Percentiles rank a stretch among this genome's conserved stretches.
phyloP scores from a whole-genome alignment of 2,797 vertebrate genomes.

The Takifugu ocellatus region DNA sequence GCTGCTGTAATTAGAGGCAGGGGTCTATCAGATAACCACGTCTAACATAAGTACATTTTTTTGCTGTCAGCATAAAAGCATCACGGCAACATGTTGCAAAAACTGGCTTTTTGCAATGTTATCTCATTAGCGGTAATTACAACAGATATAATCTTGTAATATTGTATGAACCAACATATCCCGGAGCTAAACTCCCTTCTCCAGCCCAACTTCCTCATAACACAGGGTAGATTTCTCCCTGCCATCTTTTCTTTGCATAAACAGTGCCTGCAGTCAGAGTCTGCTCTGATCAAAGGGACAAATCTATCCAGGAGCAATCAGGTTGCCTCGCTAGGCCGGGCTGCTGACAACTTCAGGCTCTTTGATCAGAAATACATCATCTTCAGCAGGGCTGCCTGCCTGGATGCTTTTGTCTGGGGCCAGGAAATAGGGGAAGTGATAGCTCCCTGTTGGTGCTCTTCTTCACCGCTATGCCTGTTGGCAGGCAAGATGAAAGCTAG shows the following conservation, averaged over 20 bases:
- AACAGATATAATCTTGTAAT: constrained; percentile 69
- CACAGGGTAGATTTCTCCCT: constrained; percentile 51
- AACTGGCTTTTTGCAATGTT: constrained; percentile 49
- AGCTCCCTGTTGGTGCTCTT: constrained; percentile 82
- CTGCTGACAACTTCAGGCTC: constrained; percentile 82
- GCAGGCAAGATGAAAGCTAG: constrained; percentile 89
- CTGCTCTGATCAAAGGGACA: constrained; percentile 85
- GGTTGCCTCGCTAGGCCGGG: constrained; percentile 75
- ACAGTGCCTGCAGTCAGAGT: constrained; percentile 74
- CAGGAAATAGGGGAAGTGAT: constrained; percentile 86
- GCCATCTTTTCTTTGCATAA: constrained; percentile 79
- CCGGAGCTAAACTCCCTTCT: constrained; percentile 57
- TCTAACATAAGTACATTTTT: constrained; percentile 26
- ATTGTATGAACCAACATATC: constrained; percentile 63
- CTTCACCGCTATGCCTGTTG: constrained; percentile 77
- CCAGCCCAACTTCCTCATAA: constrained; percentile 54
- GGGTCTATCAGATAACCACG: constrained; percentile 45
- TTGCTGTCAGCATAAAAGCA: constrained; percentile 49
- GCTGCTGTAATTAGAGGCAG: constrained; percentile 48
- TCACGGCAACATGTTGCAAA: constrained; percentile 62
- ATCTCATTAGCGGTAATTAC: constrained; percentile 79
- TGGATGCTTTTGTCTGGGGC: constrained; percentile 83
- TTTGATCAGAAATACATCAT: constrained; percentile 90
- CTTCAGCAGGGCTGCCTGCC: constrained; percentile 77
- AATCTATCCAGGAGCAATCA: constrained; percentile 81